Evolutionary conservation across 2,797 vertebrate genomes (phyloP).

Genomic region (Ibycter americanus): DNA sequence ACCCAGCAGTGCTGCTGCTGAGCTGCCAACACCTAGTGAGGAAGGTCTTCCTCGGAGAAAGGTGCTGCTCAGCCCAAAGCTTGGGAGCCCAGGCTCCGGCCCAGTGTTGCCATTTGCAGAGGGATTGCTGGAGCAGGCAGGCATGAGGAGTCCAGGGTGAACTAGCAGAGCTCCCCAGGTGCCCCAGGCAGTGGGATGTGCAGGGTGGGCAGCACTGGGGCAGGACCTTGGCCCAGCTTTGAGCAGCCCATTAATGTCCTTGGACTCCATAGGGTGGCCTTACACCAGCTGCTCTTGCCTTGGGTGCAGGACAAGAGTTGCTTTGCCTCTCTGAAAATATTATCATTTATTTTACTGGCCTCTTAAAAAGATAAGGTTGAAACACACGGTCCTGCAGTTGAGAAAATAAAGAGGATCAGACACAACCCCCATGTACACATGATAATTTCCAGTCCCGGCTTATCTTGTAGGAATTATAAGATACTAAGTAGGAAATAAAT

Average conservation of each 20-base stretch:
- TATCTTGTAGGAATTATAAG: constrained; percentile 67
- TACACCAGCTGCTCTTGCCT: accelerated
- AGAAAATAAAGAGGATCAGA: constrained; percentile 22
- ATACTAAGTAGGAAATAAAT: constrained; percentile 60
- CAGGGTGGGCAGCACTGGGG: neutral
- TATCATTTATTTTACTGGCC: neutral
- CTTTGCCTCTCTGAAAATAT: neutral
- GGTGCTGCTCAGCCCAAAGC: neutral
- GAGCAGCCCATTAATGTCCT: neutral
- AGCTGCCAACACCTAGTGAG: neutral
- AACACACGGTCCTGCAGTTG: neutral
- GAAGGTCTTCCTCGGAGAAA: neutral
- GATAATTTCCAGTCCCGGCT: constrained; percentile 45
- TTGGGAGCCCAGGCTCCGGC: too few relatives aligned
- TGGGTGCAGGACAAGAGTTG: neutral
- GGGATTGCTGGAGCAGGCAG: neutral
- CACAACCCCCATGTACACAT: neutral
- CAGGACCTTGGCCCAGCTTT: neutral
- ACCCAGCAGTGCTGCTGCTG: neutral
- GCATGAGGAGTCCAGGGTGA: neutral
- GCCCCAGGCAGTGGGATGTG: neutral
- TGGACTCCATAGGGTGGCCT: neutral
- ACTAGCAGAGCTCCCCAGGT: neutral
- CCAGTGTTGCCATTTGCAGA: neutral
- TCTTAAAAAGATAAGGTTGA: constrained; percentile 7